These are phyloP conservation scores for Baryphthengus martii DNA, from an alignment of 2,113 vertebrate genomes.

Conservation along the genomic window DNA sequence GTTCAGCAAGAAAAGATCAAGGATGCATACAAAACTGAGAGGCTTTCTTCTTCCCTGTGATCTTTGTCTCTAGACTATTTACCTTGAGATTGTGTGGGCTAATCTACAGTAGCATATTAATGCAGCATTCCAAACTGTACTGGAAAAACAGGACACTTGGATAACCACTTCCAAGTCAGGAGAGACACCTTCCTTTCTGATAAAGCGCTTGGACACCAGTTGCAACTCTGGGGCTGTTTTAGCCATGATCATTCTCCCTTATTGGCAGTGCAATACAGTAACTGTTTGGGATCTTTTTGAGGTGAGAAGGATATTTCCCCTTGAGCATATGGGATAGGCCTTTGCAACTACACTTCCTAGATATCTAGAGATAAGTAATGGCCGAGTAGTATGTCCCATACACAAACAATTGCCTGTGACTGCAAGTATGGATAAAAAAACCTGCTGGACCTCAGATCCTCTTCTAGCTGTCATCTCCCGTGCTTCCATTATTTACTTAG, in stretches of 20 bases:
- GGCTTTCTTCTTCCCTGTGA: not conserved
- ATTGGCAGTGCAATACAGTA: not conserved
- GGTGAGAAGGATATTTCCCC: not conserved
- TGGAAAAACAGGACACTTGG: conserved; percentile 31
- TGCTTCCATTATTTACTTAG: not conserved
- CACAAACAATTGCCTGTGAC: not conserved
- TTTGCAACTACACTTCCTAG: not conserved
- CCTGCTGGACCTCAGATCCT: not conserved
- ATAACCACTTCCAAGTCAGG: not conserved
- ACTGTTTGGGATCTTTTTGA: not conserved
- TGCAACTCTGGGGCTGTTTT: not conserved
- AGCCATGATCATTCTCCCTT: not conserved
- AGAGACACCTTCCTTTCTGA: conserved; percentile 15
- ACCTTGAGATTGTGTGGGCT: not conserved
- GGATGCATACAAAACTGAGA: not conserved
- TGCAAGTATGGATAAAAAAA: not conserved
- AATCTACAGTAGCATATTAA: conserved; percentile 7
- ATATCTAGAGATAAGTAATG: not conserved
- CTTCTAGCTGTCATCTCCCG: not conserved
- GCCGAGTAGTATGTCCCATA: not conserved
- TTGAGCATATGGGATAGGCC: not conserved
- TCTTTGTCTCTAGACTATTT: conserved; percentile 25
- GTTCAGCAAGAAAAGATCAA: not conserved
- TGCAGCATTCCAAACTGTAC: conserved; percentile 21
- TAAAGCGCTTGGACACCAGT: conserved; percentile 2